Conservation (phyloP, 2,888 invertebrate species). For the Phrixothrix hirtus region DNA sequence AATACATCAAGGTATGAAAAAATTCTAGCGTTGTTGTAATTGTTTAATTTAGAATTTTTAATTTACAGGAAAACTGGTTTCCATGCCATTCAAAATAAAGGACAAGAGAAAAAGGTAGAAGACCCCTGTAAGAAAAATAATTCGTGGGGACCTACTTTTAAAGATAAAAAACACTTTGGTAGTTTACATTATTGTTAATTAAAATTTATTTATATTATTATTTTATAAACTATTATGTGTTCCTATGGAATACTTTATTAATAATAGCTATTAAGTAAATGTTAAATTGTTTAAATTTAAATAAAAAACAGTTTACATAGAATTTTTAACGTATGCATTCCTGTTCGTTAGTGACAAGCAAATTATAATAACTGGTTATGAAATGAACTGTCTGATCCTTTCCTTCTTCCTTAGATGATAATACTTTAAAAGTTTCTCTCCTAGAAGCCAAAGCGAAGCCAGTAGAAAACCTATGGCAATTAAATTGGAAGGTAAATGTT, state of each 20-base stretch:
- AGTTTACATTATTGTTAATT: constrained; percentile 67
- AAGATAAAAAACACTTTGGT: constrained; percentile 73
- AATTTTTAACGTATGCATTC: too few species aligned
- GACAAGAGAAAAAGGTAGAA: constrained; percentile 46
- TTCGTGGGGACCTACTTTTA: constrained; percentile 72
- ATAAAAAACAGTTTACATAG: too few species aligned
- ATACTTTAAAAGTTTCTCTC: constrained; percentile 57
- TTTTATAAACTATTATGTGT: background rate
- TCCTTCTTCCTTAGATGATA: constrained; percentile 52
- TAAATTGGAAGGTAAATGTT: constrained; percentile 18
- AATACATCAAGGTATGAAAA: constrained; percentile 43
- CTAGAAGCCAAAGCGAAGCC: constrained; percentile 55
- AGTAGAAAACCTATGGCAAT: constrained; percentile 56
- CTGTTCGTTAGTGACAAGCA: too few species aligned
- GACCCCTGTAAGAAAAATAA: constrained; percentile 52
- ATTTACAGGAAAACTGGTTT: constrained; percentile 49
- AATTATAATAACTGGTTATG: constrained; percentile 44
- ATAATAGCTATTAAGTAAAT: too few species aligned
- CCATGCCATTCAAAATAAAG: constrained; percentile 50
- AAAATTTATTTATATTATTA: constrained; percentile 3
- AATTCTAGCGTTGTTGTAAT: background rate
- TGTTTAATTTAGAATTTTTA: constrained; percentile 5
- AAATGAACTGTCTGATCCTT: constrained; percentile 60
- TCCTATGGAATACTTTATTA: constrained; percentile 8
- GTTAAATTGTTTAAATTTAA: too few species aligned